Evolutionary conservation across 1,140 invertebrate genomes (phyloP), one percentile per base, ranked within the genome.

Genomic region (Drosophila aff.): DNA sequence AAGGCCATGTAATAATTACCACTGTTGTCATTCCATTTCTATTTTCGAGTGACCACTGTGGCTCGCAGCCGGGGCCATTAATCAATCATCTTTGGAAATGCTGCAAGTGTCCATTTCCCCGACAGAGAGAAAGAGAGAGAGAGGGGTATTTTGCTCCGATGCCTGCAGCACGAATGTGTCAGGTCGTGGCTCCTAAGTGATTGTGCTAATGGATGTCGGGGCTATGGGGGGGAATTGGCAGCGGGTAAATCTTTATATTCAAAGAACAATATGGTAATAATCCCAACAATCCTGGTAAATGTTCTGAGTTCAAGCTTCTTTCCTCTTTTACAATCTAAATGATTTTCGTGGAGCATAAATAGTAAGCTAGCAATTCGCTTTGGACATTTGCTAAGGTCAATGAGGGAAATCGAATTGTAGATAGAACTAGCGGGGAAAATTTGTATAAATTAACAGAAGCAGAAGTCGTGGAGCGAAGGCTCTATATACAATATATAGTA

Each of bases 11-110:
- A 81, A 77, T 81, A 78, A 87, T 89, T 81, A 89, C 71, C 71
- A 66, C 58, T 43, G 57, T 62, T 79, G 59, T 81, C 75, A 59
- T 62, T 58, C 46, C 50, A 64, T 47, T 69, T 65, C 44, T 50
- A 67, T 47, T 61, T 65, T 38, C 46, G 65, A 77, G 58, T 74
- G 73, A 73, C 82, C 75, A 76, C 71, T 76, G 66, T 60, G 49
- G 41, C 36, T 36, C 15, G 5, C 23, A 36, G 53, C 46, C 53
- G 41, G 74, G 61, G 74, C 84, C 68, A 87, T 87, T 89, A 89
- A 89, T 87, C 84, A 89, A 87, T 87, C 84, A 87, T 89, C 63
- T 79, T 87, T 46, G 64, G 69, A 85, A 75, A 85, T 69, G 67
- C 74, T 66, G 50, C 41, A 73, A 73, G 61, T 65, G 79, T 58